Evolutionary conservation across 1,140 invertebrate genomes (phyloP), one percentile per base, ranked within the genome.

Genomic region (Calephelis nemesis): DNA sequence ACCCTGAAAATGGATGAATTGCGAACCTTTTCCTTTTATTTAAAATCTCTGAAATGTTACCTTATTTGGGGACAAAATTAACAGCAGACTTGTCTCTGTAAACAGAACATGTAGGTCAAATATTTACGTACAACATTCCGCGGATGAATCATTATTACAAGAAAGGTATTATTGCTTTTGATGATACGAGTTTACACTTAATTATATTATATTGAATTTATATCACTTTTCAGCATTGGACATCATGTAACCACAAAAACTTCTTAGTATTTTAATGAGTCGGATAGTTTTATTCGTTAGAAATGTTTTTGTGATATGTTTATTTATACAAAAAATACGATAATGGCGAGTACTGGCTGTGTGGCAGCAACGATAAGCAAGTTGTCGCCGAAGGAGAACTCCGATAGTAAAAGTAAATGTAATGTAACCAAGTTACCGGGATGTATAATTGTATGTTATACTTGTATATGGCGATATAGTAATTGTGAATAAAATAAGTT

Each of bases 31-130:
- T 19, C 19, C 19, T 19, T 19, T 19, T 19, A 19, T 19, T 19
- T 19, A 19, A 19, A 19, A 19, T 19, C 19, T 19, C 19, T 19
- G 19, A 19, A 19, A 19, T 1, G 19, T 19, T 19, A 13, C 48
- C 12, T 6, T 15, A 52, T 52, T 52, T 52, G 50, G 50, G 13
- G 4, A 52, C 15, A 19, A 52, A 11, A 47, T 30, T 13, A 47
- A 10, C n/a, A 19, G 58, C 73, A 72, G 68, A 68, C 63, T 52
- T 52, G 71, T 64, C 67, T 68, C 70, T 71, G 68, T 74, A 70
- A 74, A 70, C 66, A 49, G 69, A 63, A 62, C 77, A 84, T 76
- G 71, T 81, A 72, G 81, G 83, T 83, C 81, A 81, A 74, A 67
- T 79, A 72, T 78, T 81, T 79, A 79, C 78, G 71, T 73, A 73